A percentile compares a stretch with the other conserved stretches of the same genome.
phyloP scores from a whole-genome alignment of 2,888 invertebrate genomes.

The Eledona agricola region DNA sequence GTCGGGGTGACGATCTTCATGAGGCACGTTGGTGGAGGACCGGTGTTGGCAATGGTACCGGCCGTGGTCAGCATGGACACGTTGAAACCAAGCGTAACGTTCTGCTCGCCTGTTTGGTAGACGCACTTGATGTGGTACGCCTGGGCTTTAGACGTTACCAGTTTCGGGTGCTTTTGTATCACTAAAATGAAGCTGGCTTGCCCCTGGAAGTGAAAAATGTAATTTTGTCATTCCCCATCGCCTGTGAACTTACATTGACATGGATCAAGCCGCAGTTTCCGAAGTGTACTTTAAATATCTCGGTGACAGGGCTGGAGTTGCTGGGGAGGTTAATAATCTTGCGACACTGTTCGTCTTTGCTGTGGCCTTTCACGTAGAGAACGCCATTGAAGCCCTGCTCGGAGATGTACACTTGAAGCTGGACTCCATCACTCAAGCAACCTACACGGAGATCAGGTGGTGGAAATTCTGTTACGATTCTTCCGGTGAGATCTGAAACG shows the following conservation, averaged over 20 bases:
- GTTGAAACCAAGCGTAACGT: conserved; percentile 91
- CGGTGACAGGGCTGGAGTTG: conserved; percentile 71
- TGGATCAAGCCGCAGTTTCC: conserved; percentile 92
- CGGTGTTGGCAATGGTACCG: conserved; percentile 94
- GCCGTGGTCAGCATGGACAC: conserved; percentile 95
- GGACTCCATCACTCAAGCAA: conserved; percentile 91
- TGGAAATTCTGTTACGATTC: conserved; percentile 79
- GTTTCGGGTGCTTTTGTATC: conserved; percentile 95
- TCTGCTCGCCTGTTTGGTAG: conserved; percentile 93
- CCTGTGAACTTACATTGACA: conserved; percentile 79
- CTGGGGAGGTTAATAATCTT: conserved; percentile 80
- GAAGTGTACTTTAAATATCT: conserved; percentile 80
- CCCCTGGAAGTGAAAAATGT: conserved; percentile 67
- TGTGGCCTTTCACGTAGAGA: conserved; percentile 92
- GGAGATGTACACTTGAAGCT: conserved; percentile 80
- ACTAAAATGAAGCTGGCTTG: conserved; percentile 93
- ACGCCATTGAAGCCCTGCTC: conserved; percentile 88
- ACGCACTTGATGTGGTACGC: conserved; percentile 97
- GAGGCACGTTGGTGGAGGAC: conserved; percentile 90
- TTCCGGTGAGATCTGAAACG: conserved; percentile 27
- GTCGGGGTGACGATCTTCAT: conserved; percentile 91
- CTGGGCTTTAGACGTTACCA: conserved; percentile 93
- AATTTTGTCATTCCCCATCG: neutral
- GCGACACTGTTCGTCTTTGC: conserved; percentile 90
- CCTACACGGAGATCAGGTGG: conserved; percentile 86